These are phyloP conservation scores for Julus scanicus DNA, from an alignment of 2,888 invertebrate species.

Conservation along the genomic window DNA sequence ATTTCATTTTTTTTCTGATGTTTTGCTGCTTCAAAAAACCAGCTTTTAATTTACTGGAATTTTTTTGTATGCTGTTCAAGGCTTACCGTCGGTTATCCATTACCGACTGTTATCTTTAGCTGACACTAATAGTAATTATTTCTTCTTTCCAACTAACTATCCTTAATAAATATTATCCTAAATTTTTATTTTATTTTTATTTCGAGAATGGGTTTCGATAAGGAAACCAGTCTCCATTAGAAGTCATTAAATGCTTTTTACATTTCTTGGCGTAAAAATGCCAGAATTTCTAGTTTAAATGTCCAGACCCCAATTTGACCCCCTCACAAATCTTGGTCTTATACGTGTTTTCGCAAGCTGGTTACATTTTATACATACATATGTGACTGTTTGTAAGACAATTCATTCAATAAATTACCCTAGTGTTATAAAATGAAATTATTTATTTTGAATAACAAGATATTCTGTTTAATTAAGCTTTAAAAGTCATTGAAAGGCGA, in stretches of 20 bases:
- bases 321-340: not conserved
- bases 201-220: not conserved
- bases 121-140: slow-evolving; percentile 40
- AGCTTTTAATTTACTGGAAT: slow-evolving; percentile 6
- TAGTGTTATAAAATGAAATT: too few relatives aligned
- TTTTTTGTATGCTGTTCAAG: not conserved
- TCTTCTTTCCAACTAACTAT: slow-evolving; percentile 19
- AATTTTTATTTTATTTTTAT: not conserved
- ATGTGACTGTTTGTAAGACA: not conserved
- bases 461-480: too few relatives aligned
- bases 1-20: slow-evolving; percentile 3
- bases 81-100: not conserved
- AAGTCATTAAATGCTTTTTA: slow-evolving; percentile 23
- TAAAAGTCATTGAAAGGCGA: too few relatives aligned
- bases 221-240: slow-evolving; percentile 42
- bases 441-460: too few relatives aligned
- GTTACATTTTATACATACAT: not conserved
- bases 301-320: not conserved
- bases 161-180: slow-evolving; percentile 47
- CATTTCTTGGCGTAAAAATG: not conserved
- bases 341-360: not conserved
- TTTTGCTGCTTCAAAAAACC: not conserved
- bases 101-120: slow-evolving; percentile 10
- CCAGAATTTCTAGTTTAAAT: slow-evolving; percentile 6
- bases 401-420: too few relatives aligned